Percentiles rank a stretch among this genome's conserved stretches.
Evolutionary conservation across 2,797 vertebrate species (phyloP).

Genomic region (Sebastes vulpes): DNA sequence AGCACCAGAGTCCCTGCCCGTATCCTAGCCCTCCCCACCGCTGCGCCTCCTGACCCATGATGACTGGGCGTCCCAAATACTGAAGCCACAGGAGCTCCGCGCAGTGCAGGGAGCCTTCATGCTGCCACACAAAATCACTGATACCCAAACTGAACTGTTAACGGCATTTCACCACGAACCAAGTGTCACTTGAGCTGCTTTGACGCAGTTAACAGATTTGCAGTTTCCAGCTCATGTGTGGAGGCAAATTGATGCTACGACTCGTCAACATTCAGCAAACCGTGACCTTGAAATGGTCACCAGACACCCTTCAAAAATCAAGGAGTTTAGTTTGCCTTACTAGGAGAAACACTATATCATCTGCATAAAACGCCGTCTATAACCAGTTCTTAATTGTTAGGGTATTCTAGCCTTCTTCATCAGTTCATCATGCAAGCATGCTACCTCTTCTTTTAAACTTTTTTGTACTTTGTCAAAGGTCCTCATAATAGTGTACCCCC

Average conservation of each 20-base stretch:
- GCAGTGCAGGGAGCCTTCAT: slow-evolving; percentile 37
- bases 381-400: neutral
- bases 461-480: neutral
- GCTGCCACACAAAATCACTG: slow-evolving; percentile 23
- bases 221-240: neutral
- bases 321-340: neutral
- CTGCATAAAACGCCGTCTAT: neutral
- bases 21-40: slow-evolving; percentile 2
- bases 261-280: neutral
- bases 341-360: neutral
- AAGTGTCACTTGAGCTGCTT: neutral
- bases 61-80: slow-evolving; percentile 65
- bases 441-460: neutral
- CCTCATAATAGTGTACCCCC: neutral
- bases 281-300: neutral
- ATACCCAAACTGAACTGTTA: neutral
- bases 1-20: slow-evolving; percentile 42
- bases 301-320: neutral
- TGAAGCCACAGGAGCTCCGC: slow-evolving; percentile 35
- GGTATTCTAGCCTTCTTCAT: neutral
- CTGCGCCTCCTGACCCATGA: slow-evolving; percentile 55
- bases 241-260: neutral
- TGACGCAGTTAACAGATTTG: neutral
- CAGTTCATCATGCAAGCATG: neutral
- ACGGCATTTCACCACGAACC: neutral